Conservation (phyloP, 2,113 vertebrate genomes). For the Amia ocellicauda region DNA sequence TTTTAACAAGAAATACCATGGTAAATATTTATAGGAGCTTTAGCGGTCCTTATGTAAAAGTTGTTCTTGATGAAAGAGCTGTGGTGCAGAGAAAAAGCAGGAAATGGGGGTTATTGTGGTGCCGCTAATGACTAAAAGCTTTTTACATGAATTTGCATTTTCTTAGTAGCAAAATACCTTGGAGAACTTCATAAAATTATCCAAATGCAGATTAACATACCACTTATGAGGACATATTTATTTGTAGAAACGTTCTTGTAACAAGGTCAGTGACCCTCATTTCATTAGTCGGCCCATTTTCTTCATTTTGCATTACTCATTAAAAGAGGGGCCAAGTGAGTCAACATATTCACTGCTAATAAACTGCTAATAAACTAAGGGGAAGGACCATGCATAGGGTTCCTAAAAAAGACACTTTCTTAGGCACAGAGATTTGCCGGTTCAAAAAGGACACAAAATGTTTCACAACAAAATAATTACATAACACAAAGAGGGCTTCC, state of each 20-base stretch:
- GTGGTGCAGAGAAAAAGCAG: too few relatives aligned
- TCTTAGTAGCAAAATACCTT: neutral
- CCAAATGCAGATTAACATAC: neutral
- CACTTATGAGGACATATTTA: too few relatives aligned
- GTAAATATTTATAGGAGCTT: too few relatives aligned
- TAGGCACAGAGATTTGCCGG: neutral
- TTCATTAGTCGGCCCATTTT: neutral
- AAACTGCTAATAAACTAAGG: conserved; percentile 1
- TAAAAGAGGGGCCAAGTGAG: neutral
- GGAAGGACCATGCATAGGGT: neutral
- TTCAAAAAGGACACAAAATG: neutral
- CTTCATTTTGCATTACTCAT: neutral
- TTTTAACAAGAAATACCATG: too few relatives aligned
- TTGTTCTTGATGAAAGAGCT: too few relatives aligned
- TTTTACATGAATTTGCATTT: conserved; percentile 1
- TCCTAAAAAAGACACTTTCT: neutral
- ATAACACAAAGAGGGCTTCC: neutral
- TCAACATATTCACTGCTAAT: conserved; percentile 2
- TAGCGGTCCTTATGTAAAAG: too few relatives aligned
- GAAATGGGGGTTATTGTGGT: too few relatives aligned
- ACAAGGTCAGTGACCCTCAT: conserved; percentile 10
- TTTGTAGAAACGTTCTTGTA: conserved; percentile 4
- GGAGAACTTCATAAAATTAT: neutral
- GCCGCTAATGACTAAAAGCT: too few relatives aligned
- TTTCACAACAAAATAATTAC: conserved; percentile 4